Percentiles rank a stretch among this genome's conserved stretches.
Evolutionary conservation across 2,113 vertebrate species (phyloP).

Genomic region (Malurus elegans): DNA sequence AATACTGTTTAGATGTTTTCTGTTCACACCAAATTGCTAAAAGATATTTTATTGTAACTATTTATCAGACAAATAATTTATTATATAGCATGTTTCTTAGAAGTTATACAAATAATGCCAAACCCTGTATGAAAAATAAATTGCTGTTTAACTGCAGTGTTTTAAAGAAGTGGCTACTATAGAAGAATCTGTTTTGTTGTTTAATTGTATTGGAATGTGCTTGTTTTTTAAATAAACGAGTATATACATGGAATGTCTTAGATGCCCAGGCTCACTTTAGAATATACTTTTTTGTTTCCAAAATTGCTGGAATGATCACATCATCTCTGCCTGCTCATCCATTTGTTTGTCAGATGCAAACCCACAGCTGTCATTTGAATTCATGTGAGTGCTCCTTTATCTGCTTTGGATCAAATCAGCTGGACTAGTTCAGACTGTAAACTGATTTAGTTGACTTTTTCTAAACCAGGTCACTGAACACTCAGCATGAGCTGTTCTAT

Average conservation of each 20-base stretch:
- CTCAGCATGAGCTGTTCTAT: background rate
- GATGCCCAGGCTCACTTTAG: background rate
- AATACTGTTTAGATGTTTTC: background rate
- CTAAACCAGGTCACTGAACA: background rate
- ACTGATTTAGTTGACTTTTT: background rate
- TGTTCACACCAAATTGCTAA: background rate
- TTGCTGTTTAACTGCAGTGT: background rate
- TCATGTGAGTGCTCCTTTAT: background rate
- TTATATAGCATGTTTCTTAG: background rate
- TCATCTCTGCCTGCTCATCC: background rate
- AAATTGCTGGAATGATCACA: background rate
- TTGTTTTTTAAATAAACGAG: background rate
- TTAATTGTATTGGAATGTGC: background rate
- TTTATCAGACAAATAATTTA: slow-evolving; percentile 26
- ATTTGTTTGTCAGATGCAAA: background rate
- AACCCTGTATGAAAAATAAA: background rate
- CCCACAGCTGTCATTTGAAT: background rate
- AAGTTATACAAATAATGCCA: background rate
- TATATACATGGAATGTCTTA: background rate
- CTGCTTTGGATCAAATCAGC: background rate
- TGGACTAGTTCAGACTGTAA: background rate
- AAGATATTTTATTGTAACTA: background rate
- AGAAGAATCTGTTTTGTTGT: background rate
- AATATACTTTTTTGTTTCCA: background rate
- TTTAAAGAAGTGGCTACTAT: background rate